Conservation (phyloP, 1,140 invertebrate species). For the Anoplophora glabripennis region DNA sequence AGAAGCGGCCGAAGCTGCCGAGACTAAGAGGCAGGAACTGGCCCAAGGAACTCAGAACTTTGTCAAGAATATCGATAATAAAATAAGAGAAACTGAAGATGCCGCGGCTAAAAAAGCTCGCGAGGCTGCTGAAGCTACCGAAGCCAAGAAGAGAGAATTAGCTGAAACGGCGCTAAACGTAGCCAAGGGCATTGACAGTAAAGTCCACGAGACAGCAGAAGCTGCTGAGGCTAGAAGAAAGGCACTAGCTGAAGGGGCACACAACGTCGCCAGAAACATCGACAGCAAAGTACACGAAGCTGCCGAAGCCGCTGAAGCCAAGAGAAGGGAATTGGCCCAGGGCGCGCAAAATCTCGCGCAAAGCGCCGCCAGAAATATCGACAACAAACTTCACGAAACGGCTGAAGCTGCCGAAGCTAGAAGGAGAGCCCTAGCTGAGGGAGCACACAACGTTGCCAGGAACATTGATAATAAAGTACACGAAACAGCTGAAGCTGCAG, state of each 20-base stretch:
- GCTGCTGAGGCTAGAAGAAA: constrained; percentile 22
- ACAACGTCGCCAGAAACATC: constrained; percentile 19
- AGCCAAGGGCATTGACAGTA: constrained; percentile 13
- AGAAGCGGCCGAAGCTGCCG: constrained; percentile 18
- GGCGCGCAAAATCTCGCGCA: constrained; percentile 12
- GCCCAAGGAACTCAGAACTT: constrained; percentile 12
- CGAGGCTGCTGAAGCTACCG: constrained; percentile 8
- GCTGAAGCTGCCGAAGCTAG: constrained; percentile 15
- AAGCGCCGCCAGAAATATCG: constrained; percentile 1
- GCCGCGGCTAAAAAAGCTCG: constrained; percentile 5
- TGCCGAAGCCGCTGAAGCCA: constrained; percentile 20
- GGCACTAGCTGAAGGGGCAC: constrained; percentile 24
- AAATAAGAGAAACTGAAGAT: constrained; percentile 17
- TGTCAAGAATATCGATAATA: constrained; percentile 20
- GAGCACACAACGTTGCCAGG: constrained; percentile 10
- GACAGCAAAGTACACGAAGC: constrained; percentile 20
- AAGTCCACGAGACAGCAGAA: constrained; percentile 18
- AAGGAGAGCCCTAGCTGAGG: background rate
- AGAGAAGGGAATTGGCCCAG: constrained; percentile 3
- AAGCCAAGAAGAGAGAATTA: constrained; percentile 14
- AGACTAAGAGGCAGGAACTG: constrained; percentile 17
- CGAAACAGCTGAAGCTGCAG: constrained; percentile 7
- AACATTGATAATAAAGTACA: background rate
- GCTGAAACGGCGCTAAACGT: constrained; percentile 16
- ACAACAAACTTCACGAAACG: constrained; percentile 14